Conservation (phyloP, 2,113 vertebrate genomes). For the Charina bottae region DNA sequence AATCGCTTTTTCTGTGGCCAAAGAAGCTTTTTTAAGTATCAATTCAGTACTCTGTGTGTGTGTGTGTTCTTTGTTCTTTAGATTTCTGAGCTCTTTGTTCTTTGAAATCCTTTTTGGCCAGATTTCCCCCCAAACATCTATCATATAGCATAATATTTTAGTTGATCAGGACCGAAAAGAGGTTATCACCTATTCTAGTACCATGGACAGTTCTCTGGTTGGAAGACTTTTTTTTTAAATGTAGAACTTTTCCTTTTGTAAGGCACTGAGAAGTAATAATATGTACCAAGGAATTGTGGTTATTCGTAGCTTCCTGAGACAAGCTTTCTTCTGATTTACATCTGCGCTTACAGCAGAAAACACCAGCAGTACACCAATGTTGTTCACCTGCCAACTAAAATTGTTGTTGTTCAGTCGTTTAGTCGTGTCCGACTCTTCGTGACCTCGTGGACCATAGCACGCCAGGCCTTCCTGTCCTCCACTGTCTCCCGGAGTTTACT, state of each 20-base stretch:
- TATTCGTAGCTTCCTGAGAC: background rate
- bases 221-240: background rate
- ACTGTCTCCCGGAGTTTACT: too few relatives aligned
- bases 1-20: background rate
- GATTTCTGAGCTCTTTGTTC: background rate
- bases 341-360: background rate
- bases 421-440: too few relatives aligned
- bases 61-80: background rate
- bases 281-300: background rate
- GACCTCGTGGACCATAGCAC: too few relatives aligned
- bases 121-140: background rate
- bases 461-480: too few relatives aligned
- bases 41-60: background rate
- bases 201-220: constrained; percentile 7
- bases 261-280: background rate
- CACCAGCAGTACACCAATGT: background rate
- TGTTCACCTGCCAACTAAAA: background rate
- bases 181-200: background rate
- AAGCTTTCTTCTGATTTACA: background rate
- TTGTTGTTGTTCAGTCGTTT: too few relatives aligned
- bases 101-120: background rate
- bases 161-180: background rate
- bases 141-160: background rate
- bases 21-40: background rate
- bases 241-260: background rate